phyloP scores from a whole-genome alignment of 2,888 invertebrate species.

The Ametastegia equiseti region DNA sequence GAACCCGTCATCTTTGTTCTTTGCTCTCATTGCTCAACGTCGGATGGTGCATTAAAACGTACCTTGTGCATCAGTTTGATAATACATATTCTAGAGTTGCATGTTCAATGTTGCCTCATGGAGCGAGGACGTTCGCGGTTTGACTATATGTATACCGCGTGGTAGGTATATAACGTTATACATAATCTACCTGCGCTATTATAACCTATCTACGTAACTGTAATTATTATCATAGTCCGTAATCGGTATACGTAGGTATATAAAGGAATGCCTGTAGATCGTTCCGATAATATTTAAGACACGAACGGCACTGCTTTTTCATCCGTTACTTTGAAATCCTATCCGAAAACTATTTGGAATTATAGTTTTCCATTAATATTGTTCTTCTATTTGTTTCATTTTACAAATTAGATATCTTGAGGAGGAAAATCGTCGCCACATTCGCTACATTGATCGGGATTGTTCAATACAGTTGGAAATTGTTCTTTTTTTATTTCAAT shows the following conservation, averaged over 20 bases:
- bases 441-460: no score
- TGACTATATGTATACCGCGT: neutral
- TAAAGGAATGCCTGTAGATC: neutral
- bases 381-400: no score
- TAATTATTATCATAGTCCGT: neutral
- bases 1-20: neutral
- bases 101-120: neutral
- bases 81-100: neutral
- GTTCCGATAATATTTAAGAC: neutral
- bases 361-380: no score
- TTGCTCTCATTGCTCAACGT: conserved; percentile 18
- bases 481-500: no score
- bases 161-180: neutral
- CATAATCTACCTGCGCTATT: neutral
- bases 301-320: neutral
- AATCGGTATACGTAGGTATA: neutral
- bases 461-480: no score
- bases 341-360: neutral
- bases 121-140: conserved; percentile 18
- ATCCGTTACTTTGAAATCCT: neutral
- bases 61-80: conserved; percentile 7
- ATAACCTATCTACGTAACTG: neutral
- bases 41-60: neutral
- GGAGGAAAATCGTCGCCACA: no score
- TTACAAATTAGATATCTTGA: no score